A percentile compares a stretch with the other conserved stretches of the same genome.
Conservation (phyloP, 2,888 invertebrate species). For the Cheilosia variabilis region DNA sequence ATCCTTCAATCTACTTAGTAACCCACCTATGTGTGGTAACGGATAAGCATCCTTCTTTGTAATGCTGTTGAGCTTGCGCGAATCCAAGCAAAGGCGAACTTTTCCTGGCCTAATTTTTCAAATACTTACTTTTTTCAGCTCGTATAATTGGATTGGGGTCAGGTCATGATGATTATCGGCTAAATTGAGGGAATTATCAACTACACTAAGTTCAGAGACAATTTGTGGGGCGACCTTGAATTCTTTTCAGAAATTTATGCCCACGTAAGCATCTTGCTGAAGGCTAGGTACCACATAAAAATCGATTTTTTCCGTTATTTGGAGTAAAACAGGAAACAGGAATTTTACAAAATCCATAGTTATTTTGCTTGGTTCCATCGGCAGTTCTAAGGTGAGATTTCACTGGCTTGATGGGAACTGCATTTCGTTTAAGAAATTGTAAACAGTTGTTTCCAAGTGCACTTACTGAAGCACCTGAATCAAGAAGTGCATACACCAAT, state of each 20-base stretch:
- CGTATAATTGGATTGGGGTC: background rate
- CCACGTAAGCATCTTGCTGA: constrained; percentile 1
- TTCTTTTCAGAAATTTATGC: constrained; percentile 5
- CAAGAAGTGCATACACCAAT: background rate
- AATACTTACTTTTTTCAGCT: background rate
- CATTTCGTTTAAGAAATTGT: background rate
- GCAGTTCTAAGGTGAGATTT: background rate
- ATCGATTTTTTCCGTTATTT: background rate
- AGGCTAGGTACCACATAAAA: constrained; percentile 7
- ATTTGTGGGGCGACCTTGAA: constrained; percentile 11
- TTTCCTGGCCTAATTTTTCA: background rate
- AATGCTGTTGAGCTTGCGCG: constrained; percentile 17
- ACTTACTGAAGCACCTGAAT: background rate
- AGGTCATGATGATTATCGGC: background rate
- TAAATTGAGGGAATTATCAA: background rate
- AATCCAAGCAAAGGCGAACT: constrained; percentile 8
- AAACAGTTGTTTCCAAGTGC: background rate
- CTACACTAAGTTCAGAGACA: background rate
- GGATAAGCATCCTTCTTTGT: constrained; percentile 40
- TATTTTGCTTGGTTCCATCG: constrained; percentile 5
- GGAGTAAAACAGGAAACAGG: background rate
- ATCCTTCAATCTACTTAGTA: constrained; percentile 74
- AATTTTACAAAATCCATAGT: background rate
- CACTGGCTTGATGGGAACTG: background rate
- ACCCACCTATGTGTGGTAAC: constrained; percentile 69